Evolutionary conservation across 2,797 vertebrate species (phyloP).

Genomic region (Pelodytes ibericus): DNA sequence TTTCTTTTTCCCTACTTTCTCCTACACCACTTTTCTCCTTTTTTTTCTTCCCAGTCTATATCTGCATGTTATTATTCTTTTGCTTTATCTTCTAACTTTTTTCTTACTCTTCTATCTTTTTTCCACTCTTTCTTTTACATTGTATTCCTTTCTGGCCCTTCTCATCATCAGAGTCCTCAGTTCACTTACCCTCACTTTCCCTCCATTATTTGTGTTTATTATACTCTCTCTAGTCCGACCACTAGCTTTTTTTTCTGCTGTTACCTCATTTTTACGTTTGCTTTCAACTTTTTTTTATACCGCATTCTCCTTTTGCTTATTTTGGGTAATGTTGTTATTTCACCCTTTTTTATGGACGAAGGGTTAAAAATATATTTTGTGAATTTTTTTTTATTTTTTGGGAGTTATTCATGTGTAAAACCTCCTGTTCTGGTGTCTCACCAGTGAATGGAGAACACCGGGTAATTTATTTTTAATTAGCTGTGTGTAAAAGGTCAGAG

Average conservation of each 20-base stretch:
- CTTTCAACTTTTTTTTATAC: too few species aligned
- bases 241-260: too few species aligned
- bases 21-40: neutral
- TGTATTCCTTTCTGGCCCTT: too few species aligned
- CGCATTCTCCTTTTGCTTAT: too few species aligned
- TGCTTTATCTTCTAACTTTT: neutral
- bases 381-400: neutral
- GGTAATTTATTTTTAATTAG: constrained; percentile 57
- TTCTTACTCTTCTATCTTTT: neutral
- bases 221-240: too few species aligned
- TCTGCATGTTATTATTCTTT: neutral
- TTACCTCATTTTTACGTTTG: too few species aligned
- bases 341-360: too few species aligned
- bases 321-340: too few species aligned
- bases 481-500: constrained; percentile 54
- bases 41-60: neutral
- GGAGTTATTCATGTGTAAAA: constrained; percentile 48
- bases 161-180: too few species aligned
- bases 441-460: constrained; percentile 38
- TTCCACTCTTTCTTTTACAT: neutral
- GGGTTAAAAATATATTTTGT: too few species aligned
- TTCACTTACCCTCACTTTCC: too few species aligned
- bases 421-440: constrained; percentile 41
- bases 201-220: too few species aligned
- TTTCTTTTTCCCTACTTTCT: neutral